These are phyloP conservation scores for Lordiphosa mommai DNA, from an alignment of 1,140 invertebrate species.

Conservation along the genomic window DNA sequence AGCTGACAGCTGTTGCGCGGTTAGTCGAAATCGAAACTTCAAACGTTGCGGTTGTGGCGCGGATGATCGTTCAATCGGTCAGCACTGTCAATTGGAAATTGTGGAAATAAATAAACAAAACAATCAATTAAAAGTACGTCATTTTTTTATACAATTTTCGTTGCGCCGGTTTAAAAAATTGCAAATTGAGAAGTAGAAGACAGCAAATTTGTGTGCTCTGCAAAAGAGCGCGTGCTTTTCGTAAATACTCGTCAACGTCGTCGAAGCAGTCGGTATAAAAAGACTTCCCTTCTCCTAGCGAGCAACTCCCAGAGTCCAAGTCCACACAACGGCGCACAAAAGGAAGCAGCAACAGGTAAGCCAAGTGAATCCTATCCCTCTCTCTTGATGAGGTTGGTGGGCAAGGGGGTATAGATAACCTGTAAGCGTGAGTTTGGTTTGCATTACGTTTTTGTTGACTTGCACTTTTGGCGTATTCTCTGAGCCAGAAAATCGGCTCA, in stretches of 20 bases:
- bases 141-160: constrained; percentile 18
- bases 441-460: constrained; percentile 20
- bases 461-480: constrained; percentile 31
- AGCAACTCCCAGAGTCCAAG: background rate
- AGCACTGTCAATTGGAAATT: background rate
- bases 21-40: constrained; percentile 29
- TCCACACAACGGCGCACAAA: constrained; percentile 9
- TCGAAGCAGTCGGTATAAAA: background rate
- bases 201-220: background rate
- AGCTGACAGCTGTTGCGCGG: constrained; percentile 21
- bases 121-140: constrained; percentile 47
- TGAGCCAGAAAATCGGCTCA: constrained; percentile 18
- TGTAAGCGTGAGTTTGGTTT: constrained; percentile 22
- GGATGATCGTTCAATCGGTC: constrained; percentile 8
- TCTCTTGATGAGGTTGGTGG: constrained; percentile 2
- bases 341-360: constrained; percentile 39
- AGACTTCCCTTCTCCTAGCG: background rate
- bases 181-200: constrained; percentile 8
- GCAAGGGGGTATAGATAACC: constrained; percentile 10
- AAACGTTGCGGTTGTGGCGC: constrained; percentile 21
- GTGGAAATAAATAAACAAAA: constrained; percentile 15
- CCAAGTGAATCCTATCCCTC: constrained; percentile 6
- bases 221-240: too few species aligned
- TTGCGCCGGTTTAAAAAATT: constrained; percentile 10
- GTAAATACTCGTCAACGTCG: too few species aligned